Evolutionary conservation across 2,797 vertebrate genomes (phyloP), one percentile per base, ranked within the genome.

Genomic region (Cuculus canorus): DNA sequence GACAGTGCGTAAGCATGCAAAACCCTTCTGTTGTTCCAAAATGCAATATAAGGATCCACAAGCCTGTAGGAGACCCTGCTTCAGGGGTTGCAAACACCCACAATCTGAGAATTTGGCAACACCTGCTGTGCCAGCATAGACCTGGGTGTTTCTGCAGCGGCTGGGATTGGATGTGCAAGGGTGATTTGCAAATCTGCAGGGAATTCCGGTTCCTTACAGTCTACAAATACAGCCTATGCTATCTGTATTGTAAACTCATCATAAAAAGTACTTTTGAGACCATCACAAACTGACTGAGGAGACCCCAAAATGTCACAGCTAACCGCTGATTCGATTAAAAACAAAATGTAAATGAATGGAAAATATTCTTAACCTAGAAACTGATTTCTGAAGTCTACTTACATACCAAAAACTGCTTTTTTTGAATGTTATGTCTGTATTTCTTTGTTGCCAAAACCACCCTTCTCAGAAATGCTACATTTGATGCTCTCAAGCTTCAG

Each of bases 291-390:
- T 77, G n/a, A 83, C 83, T 90, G 61, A 65, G 50, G 18, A 77
- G 72, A 88, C 69, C 54, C 10, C 21, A 88, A 78, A 92, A 86
- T 23, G 41, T 93, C 72, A 57, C 45, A 54, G 23, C 15, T 87
- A 11, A 30, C 82, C 57, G 88, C 43, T 17, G 24, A 81, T 75
- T 94, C 65, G 28, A 43, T 86, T 39, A 50, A 48, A 91, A 92
- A 60, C 75, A 83, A 60, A 64, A 71, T 78, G 48, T 61, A 94
- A 92, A 78, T 57, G 4, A 70, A 75, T 35, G 18, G 60, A 75
- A 96, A 92, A 60, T 70, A 53, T n/a, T 77, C 41, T 88, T 71
- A 86, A 78, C 53, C 53, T 90, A 68, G 69, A 91, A 92, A 71
- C 37, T 50, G 48, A 37, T 64, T 45, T 33, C 32, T 70, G 53